phyloP scores from a whole-genome alignment of 1,140 invertebrate genomes.

The Ladona fulva region DNA sequence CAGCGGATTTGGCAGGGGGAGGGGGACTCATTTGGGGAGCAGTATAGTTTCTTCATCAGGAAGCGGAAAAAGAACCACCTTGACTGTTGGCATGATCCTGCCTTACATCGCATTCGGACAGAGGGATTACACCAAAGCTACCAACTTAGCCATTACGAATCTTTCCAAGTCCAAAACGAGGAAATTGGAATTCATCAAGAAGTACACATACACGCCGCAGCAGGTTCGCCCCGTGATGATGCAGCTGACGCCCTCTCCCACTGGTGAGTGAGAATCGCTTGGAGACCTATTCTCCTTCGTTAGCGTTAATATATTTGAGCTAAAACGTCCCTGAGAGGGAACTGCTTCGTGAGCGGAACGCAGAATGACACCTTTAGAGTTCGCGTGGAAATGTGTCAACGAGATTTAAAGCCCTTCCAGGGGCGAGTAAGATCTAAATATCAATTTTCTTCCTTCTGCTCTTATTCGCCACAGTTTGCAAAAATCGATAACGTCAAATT shows the following conservation, averaged over 20 bases:
- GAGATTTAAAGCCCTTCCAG: too few species aligned
- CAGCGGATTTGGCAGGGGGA: not conserved
- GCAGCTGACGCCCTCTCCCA: slow-evolving; percentile 64
- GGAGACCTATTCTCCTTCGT: too few species aligned
- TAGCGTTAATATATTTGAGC: too few species aligned
- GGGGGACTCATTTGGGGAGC: not conserved
- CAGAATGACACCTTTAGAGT: too few species aligned
- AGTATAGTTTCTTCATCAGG: not conserved
- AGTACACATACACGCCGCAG: slow-evolving; percentile 49
- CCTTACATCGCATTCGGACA: slow-evolving; percentile 65
- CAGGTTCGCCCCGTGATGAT: slow-evolving; percentile 56
- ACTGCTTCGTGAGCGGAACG: too few species aligned
- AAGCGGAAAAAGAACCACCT: not conserved
- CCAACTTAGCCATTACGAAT: slow-evolving; percentile 50
- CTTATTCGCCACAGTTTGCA: too few species aligned
- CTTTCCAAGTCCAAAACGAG: slow-evolving; percentile 47
- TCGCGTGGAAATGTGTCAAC: too few species aligned
- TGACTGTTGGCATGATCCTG: slow-evolving; percentile 51
- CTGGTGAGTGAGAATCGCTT: slow-evolving; percentile 47
- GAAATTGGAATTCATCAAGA: slow-evolving; percentile 50
- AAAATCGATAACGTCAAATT: too few species aligned
- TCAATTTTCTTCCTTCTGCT: too few species aligned
- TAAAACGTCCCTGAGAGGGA: too few species aligned
- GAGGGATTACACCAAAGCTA: slow-evolving; percentile 56
- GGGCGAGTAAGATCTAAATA: too few species aligned